These are phyloP conservation scores for Drosophila hamatofila DNA, from an alignment of 2,888 invertebrate genomes.

Conservation along the genomic window DNA sequence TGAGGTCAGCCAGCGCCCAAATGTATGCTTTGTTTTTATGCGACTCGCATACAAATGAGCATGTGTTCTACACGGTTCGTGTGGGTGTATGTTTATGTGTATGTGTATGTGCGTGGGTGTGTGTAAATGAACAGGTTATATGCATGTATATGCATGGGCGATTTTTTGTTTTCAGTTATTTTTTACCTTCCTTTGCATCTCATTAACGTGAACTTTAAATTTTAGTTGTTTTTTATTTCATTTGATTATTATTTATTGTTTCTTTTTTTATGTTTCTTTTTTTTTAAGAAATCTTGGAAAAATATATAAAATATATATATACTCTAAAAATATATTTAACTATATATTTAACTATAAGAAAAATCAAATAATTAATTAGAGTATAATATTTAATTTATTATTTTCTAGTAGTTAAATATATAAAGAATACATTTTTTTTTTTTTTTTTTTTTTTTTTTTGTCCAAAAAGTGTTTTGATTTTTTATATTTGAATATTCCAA, in stretches of 20 bases:
- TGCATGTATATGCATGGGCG: neutral
- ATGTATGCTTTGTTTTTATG: slow-evolving; percentile 24
- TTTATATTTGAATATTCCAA: too few relatives aligned
- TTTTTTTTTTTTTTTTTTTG: too few relatives aligned
- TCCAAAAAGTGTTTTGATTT: too few relatives aligned
- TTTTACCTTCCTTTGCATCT: neutral
- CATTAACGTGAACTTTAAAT: neutral
- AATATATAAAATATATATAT: neutral
- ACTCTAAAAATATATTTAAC: too few relatives aligned
- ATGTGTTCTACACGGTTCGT: neutral
- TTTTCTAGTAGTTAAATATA: too few relatives aligned
- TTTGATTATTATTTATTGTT: neutral
- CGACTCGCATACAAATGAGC: slow-evolving; percentile 62
- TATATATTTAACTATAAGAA: too few relatives aligned
- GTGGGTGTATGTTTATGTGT: neutral
- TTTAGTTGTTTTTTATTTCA: neutral
- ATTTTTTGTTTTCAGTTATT: neutral
- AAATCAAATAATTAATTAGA: too few relatives aligned
- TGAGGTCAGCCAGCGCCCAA: slow-evolving; percentile 13
- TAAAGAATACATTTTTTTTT: too few relatives aligned
- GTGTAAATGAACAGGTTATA: neutral
- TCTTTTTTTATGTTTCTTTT: neutral
- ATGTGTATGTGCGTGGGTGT: neutral
- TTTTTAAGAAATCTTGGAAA: neutral
- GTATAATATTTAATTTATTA: too few relatives aligned